Conservation (phyloP, 1,140 invertebrate genomes). For the Drosophila bocki region DNA sequence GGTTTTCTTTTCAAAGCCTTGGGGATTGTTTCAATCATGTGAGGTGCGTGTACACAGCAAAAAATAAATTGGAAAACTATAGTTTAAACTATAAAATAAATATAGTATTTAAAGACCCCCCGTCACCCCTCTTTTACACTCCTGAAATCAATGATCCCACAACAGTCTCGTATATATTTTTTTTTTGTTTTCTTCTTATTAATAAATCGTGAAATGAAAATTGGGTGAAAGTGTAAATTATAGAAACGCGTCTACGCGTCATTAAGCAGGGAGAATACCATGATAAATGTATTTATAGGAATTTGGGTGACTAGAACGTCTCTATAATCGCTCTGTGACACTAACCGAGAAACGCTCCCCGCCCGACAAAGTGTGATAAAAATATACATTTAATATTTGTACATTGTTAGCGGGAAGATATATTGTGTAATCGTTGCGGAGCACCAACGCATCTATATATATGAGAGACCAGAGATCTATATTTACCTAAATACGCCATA, state of each 20-base stretch:
- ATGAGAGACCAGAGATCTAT: slow-evolving; percentile 21
- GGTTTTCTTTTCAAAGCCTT: slow-evolving; percentile 3
- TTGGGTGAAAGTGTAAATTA: slow-evolving; percentile 79
- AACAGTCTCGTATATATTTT: slow-evolving; percentile 20
- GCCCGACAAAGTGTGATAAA: slow-evolving; percentile 75
- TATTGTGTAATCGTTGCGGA: slow-evolving; percentile 72
- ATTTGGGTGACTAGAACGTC: slow-evolving; percentile 80
- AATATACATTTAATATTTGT: slow-evolving; percentile 84
- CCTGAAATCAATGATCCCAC: slow-evolving; percentile 25
- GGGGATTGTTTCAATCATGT: slow-evolving; percentile 9
- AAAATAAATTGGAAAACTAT: not conserved
- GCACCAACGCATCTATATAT: slow-evolving; percentile 20
- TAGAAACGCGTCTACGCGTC: slow-evolving; percentile 76
- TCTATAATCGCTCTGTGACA: slow-evolving; percentile 80
- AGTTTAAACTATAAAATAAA: not conserved
- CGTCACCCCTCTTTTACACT: not conserved
- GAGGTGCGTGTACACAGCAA: not conserved
- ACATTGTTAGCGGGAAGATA: slow-evolving; percentile 82
- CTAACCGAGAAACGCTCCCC: slow-evolving; percentile 72
- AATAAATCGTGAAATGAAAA: slow-evolving; percentile 61
- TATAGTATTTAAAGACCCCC: not conserved
- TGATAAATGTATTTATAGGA: slow-evolving; percentile 83
- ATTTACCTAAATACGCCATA: slow-evolving; percentile 36
- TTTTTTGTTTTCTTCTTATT: slow-evolving; percentile 41
- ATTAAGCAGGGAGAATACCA: slow-evolving; percentile 82